Percentiles rank a stretch among this genome's conserved stretches.
phyloP scores from a whole-genome alignment of 2,888 invertebrate species.

The Homarus gammarus region DNA sequence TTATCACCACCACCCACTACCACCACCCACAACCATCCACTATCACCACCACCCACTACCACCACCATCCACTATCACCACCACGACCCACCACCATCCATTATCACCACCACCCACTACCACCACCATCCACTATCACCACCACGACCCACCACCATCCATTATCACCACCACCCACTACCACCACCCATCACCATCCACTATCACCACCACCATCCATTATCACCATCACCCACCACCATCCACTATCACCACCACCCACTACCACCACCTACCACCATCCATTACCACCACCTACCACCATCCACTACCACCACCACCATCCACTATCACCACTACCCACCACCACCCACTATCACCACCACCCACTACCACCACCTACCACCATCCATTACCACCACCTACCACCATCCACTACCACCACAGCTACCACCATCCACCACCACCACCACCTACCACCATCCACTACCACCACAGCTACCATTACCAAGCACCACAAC shows the following conservation, averaged over 20 bases:
- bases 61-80: slow-evolving; percentile 25
- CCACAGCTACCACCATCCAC: not conserved
- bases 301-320: slow-evolving; percentile 16
- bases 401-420: not conserved
- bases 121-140: not conserved
- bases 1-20: slow-evolving; percentile 4
- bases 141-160: not conserved
- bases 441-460: too few species aligned
- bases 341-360: not conserved
- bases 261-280: slow-evolving; percentile 7
- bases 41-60: not conserved
- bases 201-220: slow-evolving; percentile 6
- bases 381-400: not conserved
- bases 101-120: slow-evolving; percentile 4
- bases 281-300: not conserved
- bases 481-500: not conserved
- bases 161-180: slow-evolving; percentile 1
- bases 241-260: slow-evolving; percentile 4
- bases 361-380: not conserved
- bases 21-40: not conserved
- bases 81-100: not conserved
- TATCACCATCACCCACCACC: slow-evolving; percentile 5
- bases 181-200: not conserved
- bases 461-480: slow-evolving; percentile 6
- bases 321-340: too few species aligned